These are phyloP conservation scores for Cephalotes varians DNA, from an alignment of 2,888 invertebrate genomes.

Conservation along the genomic window DNA sequence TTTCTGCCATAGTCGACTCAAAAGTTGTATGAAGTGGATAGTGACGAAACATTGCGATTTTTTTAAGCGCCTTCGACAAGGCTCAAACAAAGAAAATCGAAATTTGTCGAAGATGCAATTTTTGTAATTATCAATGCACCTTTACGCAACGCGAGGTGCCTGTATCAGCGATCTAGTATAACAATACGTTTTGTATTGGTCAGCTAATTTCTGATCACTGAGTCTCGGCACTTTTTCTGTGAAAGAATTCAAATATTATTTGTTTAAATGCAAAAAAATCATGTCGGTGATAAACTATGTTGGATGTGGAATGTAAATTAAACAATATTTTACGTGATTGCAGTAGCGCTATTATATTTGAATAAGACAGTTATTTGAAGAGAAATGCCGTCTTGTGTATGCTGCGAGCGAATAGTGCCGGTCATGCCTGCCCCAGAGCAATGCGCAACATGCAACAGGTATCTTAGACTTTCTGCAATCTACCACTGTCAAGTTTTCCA, in stretches of 20 bases:
- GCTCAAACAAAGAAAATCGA: neutral
- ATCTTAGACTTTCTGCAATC: slow-evolving; percentile 47
- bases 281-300: neutral
- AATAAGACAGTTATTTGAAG: slow-evolving; percentile 25
- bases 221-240: neutral
- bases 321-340: slow-evolving; percentile 9
- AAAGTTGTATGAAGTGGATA: slow-evolving; percentile 6
- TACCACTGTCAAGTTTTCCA: slow-evolving; percentile 33
- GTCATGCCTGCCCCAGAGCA: slow-evolving; percentile 36
- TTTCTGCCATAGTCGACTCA: neutral
- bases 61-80: neutral
- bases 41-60: slow-evolving; percentile 1
- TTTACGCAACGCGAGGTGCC: neutral
- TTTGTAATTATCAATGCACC: slow-evolving; percentile 24
- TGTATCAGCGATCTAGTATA: slow-evolving; percentile 4
- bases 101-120: slow-evolving; percentile 34
- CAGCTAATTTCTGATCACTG: neutral
- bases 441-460: slow-evolving; percentile 50
- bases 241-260: neutral
- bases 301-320: neutral
- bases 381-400: slow-evolving; percentile 40
- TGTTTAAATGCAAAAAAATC: neutral
- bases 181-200: neutral
- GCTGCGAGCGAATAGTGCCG: slow-evolving; percentile 17
- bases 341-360: slow-evolving; percentile 28